Evolutionary conservation across 2,113 vertebrate species (phyloP).

Genomic region (Platanista minor): DNA sequence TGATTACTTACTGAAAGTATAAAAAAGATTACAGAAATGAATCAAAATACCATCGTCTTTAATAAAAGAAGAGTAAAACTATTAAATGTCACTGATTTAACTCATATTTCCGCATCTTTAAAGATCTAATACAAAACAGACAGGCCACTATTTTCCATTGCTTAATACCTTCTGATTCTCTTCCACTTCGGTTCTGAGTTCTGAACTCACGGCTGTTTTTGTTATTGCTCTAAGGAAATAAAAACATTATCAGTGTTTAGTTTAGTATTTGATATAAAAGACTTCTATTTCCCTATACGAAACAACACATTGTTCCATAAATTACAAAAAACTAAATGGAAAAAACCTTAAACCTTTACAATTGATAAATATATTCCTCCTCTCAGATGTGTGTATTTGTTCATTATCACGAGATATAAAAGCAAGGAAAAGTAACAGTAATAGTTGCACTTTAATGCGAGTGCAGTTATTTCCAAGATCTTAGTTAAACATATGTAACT

Average conservation of each 20-base stretch:
- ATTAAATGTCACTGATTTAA: neutral
- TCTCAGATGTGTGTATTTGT: neutral
- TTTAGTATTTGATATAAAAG: conserved; percentile 22
- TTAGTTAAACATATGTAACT: neutral
- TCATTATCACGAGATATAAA: neutral
- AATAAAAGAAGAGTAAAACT: neutral
- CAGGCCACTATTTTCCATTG: neutral
- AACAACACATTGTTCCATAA: neutral
- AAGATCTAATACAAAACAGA: neutral
- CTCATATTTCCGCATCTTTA: neutral
- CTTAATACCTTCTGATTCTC: conserved; percentile 96
- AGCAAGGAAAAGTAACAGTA: neutral
- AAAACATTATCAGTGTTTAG: conserved; percentile 22
- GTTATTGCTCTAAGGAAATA: conserved; percentile 89
- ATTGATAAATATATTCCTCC: neutral
- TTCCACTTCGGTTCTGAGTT: conserved; percentile 91
- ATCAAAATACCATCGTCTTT: neutral
- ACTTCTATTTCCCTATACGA: neutral
- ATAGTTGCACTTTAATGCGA: neutral
- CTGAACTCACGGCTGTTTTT: conserved; percentile 91
- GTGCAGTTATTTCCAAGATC: neutral
- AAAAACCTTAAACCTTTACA: neutral
- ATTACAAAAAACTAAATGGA: conserved; percentile 1
- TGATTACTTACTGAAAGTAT: neutral
- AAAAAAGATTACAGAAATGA: conserved; percentile 19